Percentiles rank a stretch among this genome's conserved stretches.
Conservation (phyloP, 1,140 invertebrate species). For the Ostrea edulis region DNA sequence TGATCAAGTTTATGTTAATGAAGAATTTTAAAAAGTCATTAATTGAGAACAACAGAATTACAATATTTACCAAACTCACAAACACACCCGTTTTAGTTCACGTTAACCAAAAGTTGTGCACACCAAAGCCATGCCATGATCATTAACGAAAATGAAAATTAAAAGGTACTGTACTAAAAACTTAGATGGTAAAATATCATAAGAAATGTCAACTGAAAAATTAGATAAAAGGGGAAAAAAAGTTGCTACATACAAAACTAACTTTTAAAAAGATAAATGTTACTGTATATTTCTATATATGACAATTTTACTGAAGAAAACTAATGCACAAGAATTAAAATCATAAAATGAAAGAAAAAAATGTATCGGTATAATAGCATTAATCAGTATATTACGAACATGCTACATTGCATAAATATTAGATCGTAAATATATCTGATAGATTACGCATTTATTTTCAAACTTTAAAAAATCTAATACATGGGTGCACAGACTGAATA, state of each 20-base stretch:
- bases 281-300: neutral
- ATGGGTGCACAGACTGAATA: slow-evolving; percentile 9
- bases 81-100: neutral
- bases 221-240: neutral
- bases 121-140: slow-evolving; percentile 10
- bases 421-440: neutral
- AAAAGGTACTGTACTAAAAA: neutral
- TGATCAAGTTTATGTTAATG: neutral
- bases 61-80: neutral
- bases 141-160: slow-evolving; percentile 16
- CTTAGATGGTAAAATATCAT: neutral
- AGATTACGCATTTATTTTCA: neutral
- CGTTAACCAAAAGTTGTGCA: slow-evolving; percentile 19
- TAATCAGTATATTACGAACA: too few species aligned
- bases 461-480: neutral
- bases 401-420: too few species aligned
- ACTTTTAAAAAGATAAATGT: neutral
- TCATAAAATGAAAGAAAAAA: neutral
- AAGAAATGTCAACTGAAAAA: neutral
- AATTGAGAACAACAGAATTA: slow-evolving; percentile 25
- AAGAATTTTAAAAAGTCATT: neutral
- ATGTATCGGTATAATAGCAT: neutral
- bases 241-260: neutral
- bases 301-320: neutral
- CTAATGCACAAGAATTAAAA: neutral